Evolutionary conservation across 2,888 invertebrate genomes (phyloP), one percentile per base, ranked within the genome.

Genomic region (Agrotis puta): DNA sequence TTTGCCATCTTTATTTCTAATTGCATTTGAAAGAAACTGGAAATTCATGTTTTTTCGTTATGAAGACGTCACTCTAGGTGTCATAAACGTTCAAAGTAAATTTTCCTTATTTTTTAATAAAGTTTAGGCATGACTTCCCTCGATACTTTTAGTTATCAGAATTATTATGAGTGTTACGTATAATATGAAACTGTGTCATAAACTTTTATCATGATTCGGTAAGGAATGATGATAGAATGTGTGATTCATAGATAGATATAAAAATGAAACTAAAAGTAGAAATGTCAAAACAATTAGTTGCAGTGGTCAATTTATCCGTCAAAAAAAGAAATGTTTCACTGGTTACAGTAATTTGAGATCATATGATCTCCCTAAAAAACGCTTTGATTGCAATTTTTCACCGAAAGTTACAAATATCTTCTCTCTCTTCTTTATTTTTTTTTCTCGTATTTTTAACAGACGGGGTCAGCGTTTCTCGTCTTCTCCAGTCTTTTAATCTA

Each of bases 21-120:
- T 58, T 65, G 64, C 54, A 57, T 51, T 56, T 51, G 20, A 75
- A 64, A 39, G 24, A 56, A 75, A 75, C 77, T 56, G 50, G 61
- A 65, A 58, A 62, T 69, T 53, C 69, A 27, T 54, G 64, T 58
- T 69, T 22, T 4, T 24, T 69, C 69, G 61, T 50, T 53, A 69
- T 24, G 33, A 16, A 27, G 20, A 39, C 24, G n/a, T 18, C 22
- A 50, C 13, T 27, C 14, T 39, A n/a, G 7, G n/a, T 54, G 39
- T 24, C 7, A 0, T n/a, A 48, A n/a, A 3, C 18, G 22, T 20
- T 33, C 14, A 33, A 62, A 75, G 43, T 45, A 50, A 3, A 18
- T 58, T 66, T 74, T 66, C 33, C 48, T 54, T 4, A 20, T 20
- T 2, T 51, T 39, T 16, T n/a, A 18, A 51, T 47, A 27, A 13